These are phyloP conservation scores for Gymnogyps californianus DNA, from an alignment of 2,113 vertebrate genomes.

Conservation along the genomic window DNA sequence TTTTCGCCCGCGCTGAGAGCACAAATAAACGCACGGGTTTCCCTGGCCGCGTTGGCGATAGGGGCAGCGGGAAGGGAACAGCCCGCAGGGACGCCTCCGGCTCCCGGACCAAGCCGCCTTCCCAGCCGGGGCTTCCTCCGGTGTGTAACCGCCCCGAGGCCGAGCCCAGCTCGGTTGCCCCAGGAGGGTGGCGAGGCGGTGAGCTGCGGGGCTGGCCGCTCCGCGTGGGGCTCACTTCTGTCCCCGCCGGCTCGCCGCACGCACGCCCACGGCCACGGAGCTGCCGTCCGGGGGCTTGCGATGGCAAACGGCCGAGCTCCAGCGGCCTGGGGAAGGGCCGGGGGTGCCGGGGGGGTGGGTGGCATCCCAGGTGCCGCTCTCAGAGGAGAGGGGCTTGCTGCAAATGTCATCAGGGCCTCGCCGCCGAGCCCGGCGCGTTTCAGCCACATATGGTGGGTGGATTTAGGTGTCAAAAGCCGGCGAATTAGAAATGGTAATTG, in stretches of 20 bases:
- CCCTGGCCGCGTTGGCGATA: not conserved
- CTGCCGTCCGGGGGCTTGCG: not conserved
- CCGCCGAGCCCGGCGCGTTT: conserved; percentile 22
- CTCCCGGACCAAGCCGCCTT: not conserved
- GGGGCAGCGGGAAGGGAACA: too few species aligned
- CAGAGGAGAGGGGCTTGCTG: not conserved
- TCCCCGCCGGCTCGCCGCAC: too few species aligned
- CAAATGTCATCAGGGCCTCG: not conserved
- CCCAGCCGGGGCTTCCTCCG: not conserved
- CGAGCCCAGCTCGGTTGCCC: not conserved
- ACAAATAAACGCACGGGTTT: not conserved
- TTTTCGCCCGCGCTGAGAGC: not conserved
- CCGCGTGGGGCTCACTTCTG: accelerated
- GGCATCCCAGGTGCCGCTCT: not conserved
- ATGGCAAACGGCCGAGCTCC: not conserved
- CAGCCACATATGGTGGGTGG: conserved; percentile 79
- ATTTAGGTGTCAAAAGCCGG: conserved; percentile 81
- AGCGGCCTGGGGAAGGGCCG: not conserved
- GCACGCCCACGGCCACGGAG: accelerated
- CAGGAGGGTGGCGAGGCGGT: accelerated
- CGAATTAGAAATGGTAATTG: conserved; percentile 86
- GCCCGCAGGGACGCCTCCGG: not conserved
- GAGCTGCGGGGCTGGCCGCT: too few species aligned
- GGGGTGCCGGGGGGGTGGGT: not conserved
- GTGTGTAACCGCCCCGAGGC: accelerated